A percentile compares a stretch with the other conserved stretches of the same genome.
These are phyloP conservation scores for Caenorhabditis sp. DNA, from an alignment of 2,888 invertebrate genomes.

Conservation along the genomic window DNA sequence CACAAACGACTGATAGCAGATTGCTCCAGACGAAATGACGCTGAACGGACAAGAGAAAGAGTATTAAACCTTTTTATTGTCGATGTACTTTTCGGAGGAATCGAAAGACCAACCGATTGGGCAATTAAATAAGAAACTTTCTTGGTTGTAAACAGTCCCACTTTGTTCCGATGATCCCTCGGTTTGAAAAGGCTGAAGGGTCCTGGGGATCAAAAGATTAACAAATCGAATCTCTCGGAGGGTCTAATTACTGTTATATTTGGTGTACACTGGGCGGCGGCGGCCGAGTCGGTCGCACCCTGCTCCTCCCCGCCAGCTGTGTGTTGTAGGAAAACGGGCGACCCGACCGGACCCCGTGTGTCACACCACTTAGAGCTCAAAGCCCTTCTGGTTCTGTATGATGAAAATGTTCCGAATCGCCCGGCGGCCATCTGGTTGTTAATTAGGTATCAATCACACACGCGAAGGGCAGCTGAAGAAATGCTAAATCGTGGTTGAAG, in stretches of 20 bases:
- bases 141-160: not conserved
- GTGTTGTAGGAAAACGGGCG: not conserved
- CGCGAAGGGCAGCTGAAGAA: not conserved
- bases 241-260: conserved; percentile 48
- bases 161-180: conserved; percentile 12
- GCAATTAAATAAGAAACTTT: no score
- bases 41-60: not conserved
- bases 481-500: not conserved
- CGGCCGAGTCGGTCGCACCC: conserved; percentile 11
- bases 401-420: not conserved
- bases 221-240: conserved; percentile 1
- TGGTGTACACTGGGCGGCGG: conserved; percentile 2
- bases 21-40: not conserved
- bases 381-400: not conserved
- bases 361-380: conserved; percentile 7
- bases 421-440: conserved; percentile 1
- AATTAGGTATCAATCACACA: not conserved
- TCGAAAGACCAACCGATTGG: not conserved
- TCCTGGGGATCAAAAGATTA: conserved; percentile 34
- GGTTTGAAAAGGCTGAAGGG: no score
- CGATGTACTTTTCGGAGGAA: not conserved
- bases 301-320: conserved; percentile 17
- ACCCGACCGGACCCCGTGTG: not conserved
- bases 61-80: no score
- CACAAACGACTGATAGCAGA: not conserved